A percentile compares a stretch with the other conserved stretches of the same genome.
Conservation (phyloP, 2,797 vertebrate genomes). For the Chaunax sp. region DNA sequence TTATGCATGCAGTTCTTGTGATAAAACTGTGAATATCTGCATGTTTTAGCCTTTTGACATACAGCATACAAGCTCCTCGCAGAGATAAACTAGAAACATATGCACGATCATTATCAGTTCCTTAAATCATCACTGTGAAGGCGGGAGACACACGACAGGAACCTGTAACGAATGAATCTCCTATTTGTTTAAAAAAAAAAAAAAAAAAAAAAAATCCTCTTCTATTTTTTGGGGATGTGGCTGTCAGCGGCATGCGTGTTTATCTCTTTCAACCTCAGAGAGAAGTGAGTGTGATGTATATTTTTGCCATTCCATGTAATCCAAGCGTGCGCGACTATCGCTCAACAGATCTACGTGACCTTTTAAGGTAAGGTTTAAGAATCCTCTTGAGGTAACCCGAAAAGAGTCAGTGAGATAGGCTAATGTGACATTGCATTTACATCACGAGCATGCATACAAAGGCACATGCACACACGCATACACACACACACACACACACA, state of each 20-base stretch:
- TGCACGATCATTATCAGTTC: not conserved
- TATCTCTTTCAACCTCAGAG: constrained; percentile 1
- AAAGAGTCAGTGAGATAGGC: constrained; percentile 32
- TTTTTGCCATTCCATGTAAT: constrained; percentile 13
- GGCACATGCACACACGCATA: too few relatives aligned
- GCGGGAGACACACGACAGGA: not conserved
- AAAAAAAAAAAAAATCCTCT: too few relatives aligned
- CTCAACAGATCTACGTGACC: constrained; percentile 54
- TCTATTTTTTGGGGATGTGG: too few relatives aligned
- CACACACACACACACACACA: constrained; percentile 8
- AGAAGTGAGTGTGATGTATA: not conserved
- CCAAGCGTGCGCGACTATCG: not conserved
- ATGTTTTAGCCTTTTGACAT: not conserved
- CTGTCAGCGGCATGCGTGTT: not conserved
- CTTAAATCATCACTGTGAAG: constrained; percentile 4
- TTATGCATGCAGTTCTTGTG: not conserved
- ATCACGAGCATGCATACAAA: constrained; percentile 12
- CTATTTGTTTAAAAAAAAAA: too few relatives aligned
- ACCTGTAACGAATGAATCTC: not conserved
- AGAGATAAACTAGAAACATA: constrained; percentile 5
- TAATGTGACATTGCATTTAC: constrained; percentile 53
- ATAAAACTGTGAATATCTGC: not conserved
- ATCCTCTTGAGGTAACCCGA: constrained; percentile 22
- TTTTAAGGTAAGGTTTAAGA: constrained; percentile 57
- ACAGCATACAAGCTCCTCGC: not conserved